phyloP scores from a whole-genome alignment of 2,888 invertebrate genomes.

The Macrophya alboannulata region DNA sequence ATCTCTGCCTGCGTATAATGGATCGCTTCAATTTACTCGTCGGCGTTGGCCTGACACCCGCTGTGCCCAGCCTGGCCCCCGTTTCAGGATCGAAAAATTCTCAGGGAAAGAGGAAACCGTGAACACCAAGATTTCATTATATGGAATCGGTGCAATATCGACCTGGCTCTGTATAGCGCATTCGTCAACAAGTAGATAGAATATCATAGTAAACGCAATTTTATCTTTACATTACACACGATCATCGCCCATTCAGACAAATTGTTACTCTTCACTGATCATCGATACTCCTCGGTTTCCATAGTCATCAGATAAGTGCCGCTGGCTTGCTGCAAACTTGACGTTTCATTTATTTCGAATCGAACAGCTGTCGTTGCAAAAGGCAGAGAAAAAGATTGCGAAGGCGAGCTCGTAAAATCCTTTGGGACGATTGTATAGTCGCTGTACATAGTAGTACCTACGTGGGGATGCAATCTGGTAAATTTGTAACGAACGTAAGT shows the following conservation, averaged over 20 bases:
- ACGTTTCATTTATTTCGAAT: slow-evolving; percentile 42
- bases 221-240: background rate
- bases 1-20: slow-evolving; percentile 68
- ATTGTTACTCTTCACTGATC: background rate
- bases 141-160: slow-evolving; percentile 36
- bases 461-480: slow-evolving; percentile 36
- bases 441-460: background rate
- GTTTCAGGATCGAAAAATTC: slow-evolving; percentile 65
- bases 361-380: background rate
- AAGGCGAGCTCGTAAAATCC: slow-evolving; percentile 19
- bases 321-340: background rate
- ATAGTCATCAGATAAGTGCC: background rate
- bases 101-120: slow-evolving; percentile 29
- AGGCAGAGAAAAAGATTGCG: background rate
- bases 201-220: background rate
- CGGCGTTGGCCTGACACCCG: slow-evolving; percentile 66
- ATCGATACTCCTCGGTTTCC: background rate
- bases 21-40: slow-evolving; percentile 75
- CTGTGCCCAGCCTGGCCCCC: slow-evolving; percentile 57
- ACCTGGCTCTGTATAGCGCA: background rate
- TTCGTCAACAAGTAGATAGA: slow-evolving; percentile 29
- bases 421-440: slow-evolving; percentile 21
- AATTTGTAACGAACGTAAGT: slow-evolving; percentile 48
- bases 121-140: slow-evolving; percentile 44
- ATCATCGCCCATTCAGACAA: background rate